phyloP scores from a whole-genome alignment of 2,888 invertebrate genomes.

The Volucella zonaria region DNA sequence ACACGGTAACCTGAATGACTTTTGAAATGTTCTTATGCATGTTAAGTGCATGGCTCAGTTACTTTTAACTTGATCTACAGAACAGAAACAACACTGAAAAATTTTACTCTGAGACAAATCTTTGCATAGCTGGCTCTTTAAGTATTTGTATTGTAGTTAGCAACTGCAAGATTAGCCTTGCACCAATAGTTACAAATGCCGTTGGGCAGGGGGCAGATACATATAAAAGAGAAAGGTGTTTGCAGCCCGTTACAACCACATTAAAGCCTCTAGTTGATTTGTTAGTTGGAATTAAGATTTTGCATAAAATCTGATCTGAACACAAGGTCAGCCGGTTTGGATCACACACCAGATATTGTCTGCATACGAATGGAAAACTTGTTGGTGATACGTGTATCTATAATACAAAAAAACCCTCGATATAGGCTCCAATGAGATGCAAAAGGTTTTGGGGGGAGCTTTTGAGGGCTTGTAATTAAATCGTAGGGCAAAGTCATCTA shows the following conservation, averaged over 20 bases:
- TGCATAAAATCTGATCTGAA: slow-evolving; percentile 68
- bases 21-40: slow-evolving; percentile 49
- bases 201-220: slow-evolving; percentile 58
- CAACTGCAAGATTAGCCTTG: slow-evolving; percentile 51
- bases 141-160: not conserved
- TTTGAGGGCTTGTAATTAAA: slow-evolving; percentile 23
- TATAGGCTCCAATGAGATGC: slow-evolving; percentile 40
- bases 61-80: slow-evolving; percentile 37
- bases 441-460: slow-evolving; percentile 21
- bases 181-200: slow-evolving; percentile 64
- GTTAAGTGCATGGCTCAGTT: slow-evolving; percentile 36
- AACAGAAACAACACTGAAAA: slow-evolving; percentile 9
- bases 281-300: slow-evolving; percentile 61
- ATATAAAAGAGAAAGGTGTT: slow-evolving; percentile 68
- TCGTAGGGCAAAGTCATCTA: slow-evolving; percentile 41
- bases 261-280: slow-evolving; percentile 46
- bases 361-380: slow-evolving; percentile 30
- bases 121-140: not conserved
- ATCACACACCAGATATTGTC: slow-evolving; percentile 53
- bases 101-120: slow-evolving; percentile 46
- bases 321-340: slow-evolving; percentile 68
- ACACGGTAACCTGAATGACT: slow-evolving; percentile 48
- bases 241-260: slow-evolving; percentile 43
- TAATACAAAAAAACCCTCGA: slow-evolving; percentile 22
- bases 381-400: slow-evolving; percentile 33